Evolutionary conservation across 2,797 vertebrate genomes (phyloP).

Genomic region (Macropus fuliginosus): DNA sequence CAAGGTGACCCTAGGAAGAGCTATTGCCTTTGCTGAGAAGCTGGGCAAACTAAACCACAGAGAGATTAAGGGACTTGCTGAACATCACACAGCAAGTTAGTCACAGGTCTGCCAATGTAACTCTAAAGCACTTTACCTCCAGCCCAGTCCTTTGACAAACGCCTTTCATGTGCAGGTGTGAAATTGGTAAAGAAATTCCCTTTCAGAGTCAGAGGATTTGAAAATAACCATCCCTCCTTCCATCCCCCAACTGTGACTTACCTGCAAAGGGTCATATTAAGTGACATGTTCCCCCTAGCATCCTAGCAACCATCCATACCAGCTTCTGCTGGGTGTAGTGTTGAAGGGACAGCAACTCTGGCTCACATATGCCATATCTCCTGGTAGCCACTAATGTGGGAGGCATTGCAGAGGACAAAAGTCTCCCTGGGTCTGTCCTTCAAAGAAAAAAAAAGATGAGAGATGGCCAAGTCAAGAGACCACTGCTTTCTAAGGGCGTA

Average conservation of each 20-base stretch:
- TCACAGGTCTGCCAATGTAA: not conserved
- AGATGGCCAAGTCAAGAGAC: not conserved
- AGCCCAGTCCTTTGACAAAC: not conserved
- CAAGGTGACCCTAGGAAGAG: not conserved
- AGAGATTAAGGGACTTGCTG: not conserved
- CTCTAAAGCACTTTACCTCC: not conserved
- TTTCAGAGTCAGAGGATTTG: not conserved
- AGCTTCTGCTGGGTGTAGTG: not conserved
- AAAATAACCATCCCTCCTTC: not conserved
- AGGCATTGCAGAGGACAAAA: not conserved
- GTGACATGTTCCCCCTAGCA: not conserved
- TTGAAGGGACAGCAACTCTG: not conserved
- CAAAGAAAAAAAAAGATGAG: not conserved
- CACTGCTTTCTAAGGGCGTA: not conserved
- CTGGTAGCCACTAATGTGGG: not conserved
- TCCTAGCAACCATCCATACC: not conserved
- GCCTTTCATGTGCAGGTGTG: not conserved
- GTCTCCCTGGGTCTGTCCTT: not conserved
- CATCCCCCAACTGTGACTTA: not conserved
- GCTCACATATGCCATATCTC: not conserved
- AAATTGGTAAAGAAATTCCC: slow-evolving; percentile 5
- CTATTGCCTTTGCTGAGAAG: not conserved
- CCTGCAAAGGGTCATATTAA: not conserved
- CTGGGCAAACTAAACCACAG: not conserved
- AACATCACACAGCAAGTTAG: not conserved